Evolutionary conservation across 2,797 vertebrate genomes (phyloP), one percentile per base, ranked within the genome.

Genomic region (Neopelma chrysocephalum): DNA sequence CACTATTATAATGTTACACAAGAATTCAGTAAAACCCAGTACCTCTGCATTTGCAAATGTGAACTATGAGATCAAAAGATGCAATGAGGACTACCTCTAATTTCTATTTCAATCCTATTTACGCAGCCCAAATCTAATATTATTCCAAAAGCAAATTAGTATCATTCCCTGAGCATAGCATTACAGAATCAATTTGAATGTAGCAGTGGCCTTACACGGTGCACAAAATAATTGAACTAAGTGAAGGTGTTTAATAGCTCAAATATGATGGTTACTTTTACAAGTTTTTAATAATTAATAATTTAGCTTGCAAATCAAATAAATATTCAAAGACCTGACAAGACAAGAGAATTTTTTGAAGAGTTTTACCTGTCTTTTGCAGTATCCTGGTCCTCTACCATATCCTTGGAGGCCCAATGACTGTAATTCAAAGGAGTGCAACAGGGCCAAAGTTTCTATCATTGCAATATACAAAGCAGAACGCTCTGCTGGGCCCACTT

Each of bases 301-400:
- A 47, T 68, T 45, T n/a, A 64, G 48, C n/a, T 47, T 80, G 54
- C 11, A 91, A 68, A 78, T 58, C 32, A 84, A 91, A 80, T 27
- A 77, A 66, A 66, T 42, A 69, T 50, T 86, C n/a, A 54, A 90
- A 79, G 53, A 56, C 5, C 9, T 66, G 7, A 65, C 7, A 68
- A 72, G 84, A 76, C 1, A 47, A 40, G 15, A 45, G 20, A 76
- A 53, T 27, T 50, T 64, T 82, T 40, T 36, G 9, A 91, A 68
- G 32, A 61, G 2, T 32, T 93, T 32, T 97, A 99, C 99, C 98
- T 99, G 99, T 98, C 99, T 98, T 96, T 96, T 98, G 97, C 98
- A 99, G 97, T 99, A 99, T 58, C 98, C 99, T 15, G 97, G 78
- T 80, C 99, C 99, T 97, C 92, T 98, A 9, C 99, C 99, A 43